Conservation (phyloP, 1,140 invertebrate genomes). For the Copidosoma floridanum region DNA sequence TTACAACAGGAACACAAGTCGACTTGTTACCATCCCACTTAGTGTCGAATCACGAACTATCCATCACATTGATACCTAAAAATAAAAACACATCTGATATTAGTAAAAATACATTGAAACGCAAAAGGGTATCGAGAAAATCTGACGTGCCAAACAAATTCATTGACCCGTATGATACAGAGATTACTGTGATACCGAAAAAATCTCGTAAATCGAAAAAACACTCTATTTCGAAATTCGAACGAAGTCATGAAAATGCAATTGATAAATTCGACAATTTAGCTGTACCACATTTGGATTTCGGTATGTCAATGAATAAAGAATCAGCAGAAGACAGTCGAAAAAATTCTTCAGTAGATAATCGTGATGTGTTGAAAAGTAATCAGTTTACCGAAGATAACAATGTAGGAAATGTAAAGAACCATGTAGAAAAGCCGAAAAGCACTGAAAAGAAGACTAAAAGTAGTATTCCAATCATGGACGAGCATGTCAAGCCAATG, state of each 20-base stretch:
- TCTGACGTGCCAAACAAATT: too few species aligned
- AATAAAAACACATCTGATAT: not conserved
- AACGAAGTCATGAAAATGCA: conserved; percentile 8
- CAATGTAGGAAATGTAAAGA: too few species aligned
- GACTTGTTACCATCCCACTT: conserved; percentile 17
- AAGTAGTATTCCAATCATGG: too few species aligned
- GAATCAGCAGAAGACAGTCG: not conserved
- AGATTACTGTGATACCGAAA: conserved; percentile 2
- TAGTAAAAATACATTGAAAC: too few species aligned
- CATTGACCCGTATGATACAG: not conserved
- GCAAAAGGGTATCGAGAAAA: too few species aligned
- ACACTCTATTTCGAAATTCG: too few species aligned
- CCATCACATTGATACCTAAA: conserved; percentile 18
- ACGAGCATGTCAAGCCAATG: conserved; percentile 48
- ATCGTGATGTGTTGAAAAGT: not conserved
- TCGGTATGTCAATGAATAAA: not conserved
- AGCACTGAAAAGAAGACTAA: too few species aligned
- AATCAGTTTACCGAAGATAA: too few species aligned
- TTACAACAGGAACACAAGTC: conserved; percentile 15
- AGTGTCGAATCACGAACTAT: conserved; percentile 1
- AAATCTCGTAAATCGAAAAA: not conserved
- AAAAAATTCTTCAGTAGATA: not conserved
- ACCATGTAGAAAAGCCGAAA: too few species aligned
- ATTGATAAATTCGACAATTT: conserved; percentile 3
- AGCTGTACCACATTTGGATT: conserved; percentile 15